Percentiles rank a stretch among this genome's conserved stretches.
Conservation (phyloP, 2,888 invertebrate genomes). For the Scaptomyza polygonia region DNA sequence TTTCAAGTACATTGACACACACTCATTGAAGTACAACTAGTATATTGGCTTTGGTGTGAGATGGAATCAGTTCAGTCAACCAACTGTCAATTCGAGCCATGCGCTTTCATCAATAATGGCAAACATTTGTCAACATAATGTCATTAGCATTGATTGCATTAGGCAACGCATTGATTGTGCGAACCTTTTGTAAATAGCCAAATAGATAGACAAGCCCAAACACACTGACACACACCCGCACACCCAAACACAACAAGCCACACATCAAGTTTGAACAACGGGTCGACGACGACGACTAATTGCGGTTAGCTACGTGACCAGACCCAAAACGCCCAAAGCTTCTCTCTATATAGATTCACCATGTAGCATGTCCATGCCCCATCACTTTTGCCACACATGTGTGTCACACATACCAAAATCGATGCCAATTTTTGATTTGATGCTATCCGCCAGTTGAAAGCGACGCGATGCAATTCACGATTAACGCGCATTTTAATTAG, state of each 20-base stretch:
- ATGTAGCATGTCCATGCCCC: not conserved
- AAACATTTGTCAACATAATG: slow-evolving; percentile 80
- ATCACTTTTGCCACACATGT: slow-evolving; percentile 24
- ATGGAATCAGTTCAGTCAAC: slow-evolving; percentile 44
- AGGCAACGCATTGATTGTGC: slow-evolving; percentile 71
- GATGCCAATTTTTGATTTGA: slow-evolving; percentile 47
- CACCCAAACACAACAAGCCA: slow-evolving; percentile 28
- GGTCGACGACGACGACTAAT: slow-evolving; percentile 72
- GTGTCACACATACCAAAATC: slow-evolving; percentile 28
- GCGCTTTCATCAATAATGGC: slow-evolving; percentile 77
- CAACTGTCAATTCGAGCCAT: slow-evolving; percentile 20
- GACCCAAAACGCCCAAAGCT: slow-evolving; percentile 23
- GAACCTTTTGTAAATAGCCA: slow-evolving; percentile 72
- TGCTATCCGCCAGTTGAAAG: slow-evolving; percentile 31
- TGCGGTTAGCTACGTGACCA: slow-evolving; percentile 74
- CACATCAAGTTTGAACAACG: slow-evolving; percentile 64
- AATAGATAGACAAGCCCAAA: slow-evolving; percentile 39
- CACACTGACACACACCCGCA: too few relatives aligned
- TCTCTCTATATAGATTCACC: not conserved
- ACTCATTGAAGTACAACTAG: not conserved
- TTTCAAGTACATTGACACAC: slow-evolving; percentile 10
- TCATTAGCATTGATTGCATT: slow-evolving; percentile 80
- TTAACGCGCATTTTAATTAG: slow-evolving; percentile 74
- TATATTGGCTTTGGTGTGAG: not conserved
- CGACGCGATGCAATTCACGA: slow-evolving; percentile 56